Conservation (phyloP, 2,797 vertebrate species). For the Tragelaphus eurycerus region DNA sequence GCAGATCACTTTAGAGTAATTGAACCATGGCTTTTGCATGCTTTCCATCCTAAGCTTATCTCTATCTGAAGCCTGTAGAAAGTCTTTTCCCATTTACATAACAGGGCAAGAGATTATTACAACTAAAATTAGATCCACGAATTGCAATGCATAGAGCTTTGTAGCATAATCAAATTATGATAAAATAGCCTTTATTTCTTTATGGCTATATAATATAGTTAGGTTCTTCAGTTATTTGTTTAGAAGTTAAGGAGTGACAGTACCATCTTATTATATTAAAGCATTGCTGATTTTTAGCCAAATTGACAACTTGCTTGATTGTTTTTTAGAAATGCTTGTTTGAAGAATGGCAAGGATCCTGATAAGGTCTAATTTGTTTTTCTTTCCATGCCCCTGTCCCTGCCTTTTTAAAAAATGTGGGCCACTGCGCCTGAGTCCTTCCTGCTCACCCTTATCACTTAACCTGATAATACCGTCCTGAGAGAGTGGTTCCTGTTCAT, state of each 20-base stretch:
- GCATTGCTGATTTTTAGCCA: constrained; percentile 50
- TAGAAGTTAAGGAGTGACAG: constrained; percentile 36
- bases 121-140: constrained; percentile 72
- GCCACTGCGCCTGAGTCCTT: neutral
- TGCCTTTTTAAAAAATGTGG: neutral
- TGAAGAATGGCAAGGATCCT: constrained; percentile 15
- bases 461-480: neutral
- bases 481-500: constrained; percentile 21
- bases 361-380: constrained; percentile 44
- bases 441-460: neutral
- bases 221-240: constrained; percentile 63
- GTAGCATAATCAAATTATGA: constrained; percentile 72
- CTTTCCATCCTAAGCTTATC: constrained; percentile 44
- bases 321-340: constrained; percentile 16
- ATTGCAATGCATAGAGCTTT: constrained; percentile 64
- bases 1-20: constrained; percentile 60
- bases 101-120: constrained; percentile 67
- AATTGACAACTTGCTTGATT: constrained; percentile 44
- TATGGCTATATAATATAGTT: constrained; percentile 62
- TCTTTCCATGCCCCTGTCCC: neutral
- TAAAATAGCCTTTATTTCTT: constrained; percentile 70
- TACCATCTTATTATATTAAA: constrained; percentile 33
- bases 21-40: constrained; percentile 52
- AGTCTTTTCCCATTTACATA: constrained; percentile 65
- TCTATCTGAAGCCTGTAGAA: constrained; percentile 56